Conservation (phyloP, 2,888 invertebrate species). For the Drosophila multiciliata region DNA sequence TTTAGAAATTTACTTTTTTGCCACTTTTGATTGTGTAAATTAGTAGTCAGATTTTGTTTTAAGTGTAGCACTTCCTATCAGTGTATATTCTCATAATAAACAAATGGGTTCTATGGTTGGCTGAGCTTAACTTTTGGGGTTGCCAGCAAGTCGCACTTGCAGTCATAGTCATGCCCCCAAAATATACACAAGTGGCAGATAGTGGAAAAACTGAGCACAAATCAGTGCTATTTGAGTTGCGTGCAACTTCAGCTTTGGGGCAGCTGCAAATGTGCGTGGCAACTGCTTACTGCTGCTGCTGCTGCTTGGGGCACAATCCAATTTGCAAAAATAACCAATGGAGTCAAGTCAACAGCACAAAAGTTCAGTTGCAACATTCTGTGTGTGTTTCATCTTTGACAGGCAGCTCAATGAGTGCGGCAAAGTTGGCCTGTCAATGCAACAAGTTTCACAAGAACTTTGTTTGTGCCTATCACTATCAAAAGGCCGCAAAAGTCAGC, state of each 20-base stretch:
- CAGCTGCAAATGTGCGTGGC: slow-evolving; percentile 10
- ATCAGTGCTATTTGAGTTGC: slow-evolving; percentile 79
- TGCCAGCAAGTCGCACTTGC: slow-evolving; percentile 54
- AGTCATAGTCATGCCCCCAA: slow-evolving; percentile 13
- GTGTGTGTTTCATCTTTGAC: slow-evolving; percentile 49
- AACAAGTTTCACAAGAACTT: slow-evolving; percentile 72
- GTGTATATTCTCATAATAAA: slow-evolving; percentile 74
- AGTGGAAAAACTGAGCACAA: slow-evolving; percentile 50
- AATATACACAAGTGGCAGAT: not conserved
- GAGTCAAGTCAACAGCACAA: slow-evolving; percentile 20
- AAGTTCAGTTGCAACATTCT: slow-evolving; percentile 42
- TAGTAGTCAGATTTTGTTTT: not conserved
- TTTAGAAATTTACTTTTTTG: not conserved
- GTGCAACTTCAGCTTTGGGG: slow-evolving; percentile 31
- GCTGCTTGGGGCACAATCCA: slow-evolving; percentile 33
- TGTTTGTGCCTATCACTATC: slow-evolving; percentile 67
- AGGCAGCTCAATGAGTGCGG: slow-evolving; percentile 35
- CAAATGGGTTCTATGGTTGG: slow-evolving; percentile 77
- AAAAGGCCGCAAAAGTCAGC: slow-evolving; percentile 66
- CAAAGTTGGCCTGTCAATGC: slow-evolving; percentile 65
- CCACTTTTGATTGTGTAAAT: not conserved
- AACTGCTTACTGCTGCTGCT: slow-evolving; percentile 51
- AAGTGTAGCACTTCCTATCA: slow-evolving; percentile 2
- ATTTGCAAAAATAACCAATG: slow-evolving; percentile 60
- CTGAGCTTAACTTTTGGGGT: slow-evolving; percentile 78